Percentiles rank a stretch among this genome's conserved stretches.
These are phyloP conservation scores for Acleris holmiana DNA, from an alignment of 2,888 invertebrate species.

Conservation along the genomic window DNA sequence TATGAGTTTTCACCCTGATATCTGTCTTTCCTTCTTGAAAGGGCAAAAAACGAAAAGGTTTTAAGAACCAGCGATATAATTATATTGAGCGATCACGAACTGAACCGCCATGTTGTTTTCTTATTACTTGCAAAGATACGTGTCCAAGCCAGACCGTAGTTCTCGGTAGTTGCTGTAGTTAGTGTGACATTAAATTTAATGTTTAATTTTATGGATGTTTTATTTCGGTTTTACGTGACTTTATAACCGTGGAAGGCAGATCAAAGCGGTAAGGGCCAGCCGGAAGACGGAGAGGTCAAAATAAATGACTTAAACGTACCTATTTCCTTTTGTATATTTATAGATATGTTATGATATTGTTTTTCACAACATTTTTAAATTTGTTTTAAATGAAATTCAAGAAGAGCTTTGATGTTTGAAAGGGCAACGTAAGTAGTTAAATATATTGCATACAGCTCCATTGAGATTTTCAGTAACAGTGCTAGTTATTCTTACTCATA, in stretches of 20 bases:
- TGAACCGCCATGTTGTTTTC: not conserved
- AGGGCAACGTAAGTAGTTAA: too few species aligned
- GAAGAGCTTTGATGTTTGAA: too few species aligned
- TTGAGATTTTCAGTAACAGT: too few species aligned
- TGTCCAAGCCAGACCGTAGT: slow-evolving; percentile 30
- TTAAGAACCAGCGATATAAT: too few species aligned
- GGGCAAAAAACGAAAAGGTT: too few species aligned
- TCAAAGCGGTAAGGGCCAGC: slow-evolving; percentile 32
- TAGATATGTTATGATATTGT: not conserved
- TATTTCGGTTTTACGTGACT: slow-evolving; percentile 37
- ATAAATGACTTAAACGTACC: slow-evolving; percentile 21
- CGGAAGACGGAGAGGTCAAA: slow-evolving; percentile 32
- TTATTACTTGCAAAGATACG: slow-evolving; percentile 10
- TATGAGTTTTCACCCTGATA: too few species aligned
- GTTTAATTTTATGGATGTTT: slow-evolving; percentile 42
- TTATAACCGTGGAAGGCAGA: slow-evolving; percentile 24
- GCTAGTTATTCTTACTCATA: too few species aligned
- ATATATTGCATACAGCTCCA: too few species aligned
- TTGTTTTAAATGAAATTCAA: too few species aligned
- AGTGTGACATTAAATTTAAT: slow-evolving; percentile 42
- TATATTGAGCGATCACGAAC: not conserved
- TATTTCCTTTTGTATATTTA: slow-evolving; percentile 8
- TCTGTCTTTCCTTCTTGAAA: too few species aligned
- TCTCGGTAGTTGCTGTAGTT: slow-evolving; percentile 30
- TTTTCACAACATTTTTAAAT: too few species aligned